These are phyloP conservation scores for Sardina pilchardus DNA, from an alignment of 2,113 vertebrate species.

Conservation along the genomic window DNA sequence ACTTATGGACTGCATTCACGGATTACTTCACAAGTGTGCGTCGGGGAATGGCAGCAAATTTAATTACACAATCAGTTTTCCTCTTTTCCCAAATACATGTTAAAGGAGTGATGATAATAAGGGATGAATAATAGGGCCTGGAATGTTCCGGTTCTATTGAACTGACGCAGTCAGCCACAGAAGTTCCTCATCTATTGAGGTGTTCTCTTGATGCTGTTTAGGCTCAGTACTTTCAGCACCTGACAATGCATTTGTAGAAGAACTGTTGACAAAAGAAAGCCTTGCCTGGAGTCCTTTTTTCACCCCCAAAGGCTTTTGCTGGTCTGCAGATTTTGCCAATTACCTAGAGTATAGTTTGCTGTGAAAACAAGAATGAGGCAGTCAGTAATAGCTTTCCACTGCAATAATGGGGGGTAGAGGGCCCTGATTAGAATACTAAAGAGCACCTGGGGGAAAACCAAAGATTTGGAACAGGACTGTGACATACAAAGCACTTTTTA, in stretches of 20 bases:
- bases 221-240: neutral
- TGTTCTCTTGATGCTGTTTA: neutral
- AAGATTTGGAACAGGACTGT: neutral
- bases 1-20: neutral
- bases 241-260: conserved; percentile 1
- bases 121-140: neutral
- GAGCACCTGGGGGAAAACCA: neutral
- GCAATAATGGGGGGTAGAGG: conserved; percentile 30
- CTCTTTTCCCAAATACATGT: neutral
- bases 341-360: conserved; percentile 37
- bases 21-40: neutral
- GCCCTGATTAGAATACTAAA: conserved; percentile 31
- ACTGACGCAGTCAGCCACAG: neutral
- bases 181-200: neutral
- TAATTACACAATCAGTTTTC: neutral
- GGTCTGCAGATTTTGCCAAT: conserved; percentile 46
- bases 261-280: conserved; percentile 19
- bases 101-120: neutral
- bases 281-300: neutral
- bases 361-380: conserved; percentile 42
- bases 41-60: neutral
- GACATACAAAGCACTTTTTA: neutral
- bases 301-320: conserved; percentile 8
- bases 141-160: neutral
- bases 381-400: conserved; percentile 40